Percentiles rank a stretch among this genome's conserved stretches.
phyloP scores from a whole-genome alignment of 2,113 vertebrate genomes.

The Acrocephalus kingi region DNA sequence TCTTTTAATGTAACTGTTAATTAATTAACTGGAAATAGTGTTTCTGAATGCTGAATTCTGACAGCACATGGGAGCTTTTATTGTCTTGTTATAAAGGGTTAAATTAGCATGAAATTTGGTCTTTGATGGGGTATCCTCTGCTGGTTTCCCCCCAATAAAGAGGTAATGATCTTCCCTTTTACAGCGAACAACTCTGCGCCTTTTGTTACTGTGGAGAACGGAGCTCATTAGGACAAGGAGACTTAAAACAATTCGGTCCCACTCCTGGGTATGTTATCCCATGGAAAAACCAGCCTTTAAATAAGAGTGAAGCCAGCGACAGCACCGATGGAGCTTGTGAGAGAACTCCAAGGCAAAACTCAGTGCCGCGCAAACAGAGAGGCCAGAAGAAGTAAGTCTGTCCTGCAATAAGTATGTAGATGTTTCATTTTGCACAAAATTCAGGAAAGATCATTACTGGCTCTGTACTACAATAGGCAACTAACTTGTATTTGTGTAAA shows the following conservation, averaged over 20 bases:
- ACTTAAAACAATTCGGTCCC: slow-evolving; percentile 88
- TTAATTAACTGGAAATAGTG: not conserved
- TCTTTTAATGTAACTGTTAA: not conserved
- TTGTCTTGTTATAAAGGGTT: not conserved
- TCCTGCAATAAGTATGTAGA: accelerated
- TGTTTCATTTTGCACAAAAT: not conserved
- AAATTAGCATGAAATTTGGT: not conserved
- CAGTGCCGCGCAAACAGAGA: slow-evolving; percentile 72
- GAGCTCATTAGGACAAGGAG: slow-evolving; percentile 92
- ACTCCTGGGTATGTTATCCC: slow-evolving; percentile 85
- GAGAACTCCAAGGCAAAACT: slow-evolving; percentile 71
- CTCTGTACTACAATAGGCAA: not conserved
- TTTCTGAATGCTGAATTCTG: not conserved
- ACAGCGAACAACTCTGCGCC: slow-evolving; percentile 94
- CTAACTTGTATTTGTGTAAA: not conserved
- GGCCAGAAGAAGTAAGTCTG: slow-evolving; percentile 82
- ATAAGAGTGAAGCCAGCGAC: slow-evolving; percentile 78
- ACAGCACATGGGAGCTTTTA: not conserved
- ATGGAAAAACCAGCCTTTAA: slow-evolving; percentile 82
- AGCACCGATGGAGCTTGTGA: slow-evolving; percentile 77
- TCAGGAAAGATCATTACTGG: not conserved
- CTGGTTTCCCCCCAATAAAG: not conserved
- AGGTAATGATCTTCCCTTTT: slow-evolving; percentile 13
- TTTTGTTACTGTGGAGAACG: slow-evolving; percentile 93
- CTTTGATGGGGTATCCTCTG: not conserved